A percentile compares a stretch with the other conserved stretches of the same genome.
Conservation (phyloP, 2,888 invertebrate species). For the Brachynemurus nebulosus region DNA sequence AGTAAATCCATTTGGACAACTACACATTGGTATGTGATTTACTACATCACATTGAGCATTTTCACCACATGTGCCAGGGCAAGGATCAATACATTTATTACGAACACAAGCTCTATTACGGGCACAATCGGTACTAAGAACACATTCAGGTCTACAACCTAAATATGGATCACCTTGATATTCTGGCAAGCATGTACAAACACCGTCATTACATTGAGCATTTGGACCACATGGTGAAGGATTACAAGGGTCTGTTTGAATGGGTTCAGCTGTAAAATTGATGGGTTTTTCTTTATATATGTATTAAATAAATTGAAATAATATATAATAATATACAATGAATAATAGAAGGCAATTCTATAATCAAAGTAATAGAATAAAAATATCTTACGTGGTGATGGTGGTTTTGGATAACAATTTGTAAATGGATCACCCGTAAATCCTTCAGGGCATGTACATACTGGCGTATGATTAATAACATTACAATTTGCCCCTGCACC, state of each 20-base stretch:
- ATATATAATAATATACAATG: background rate
- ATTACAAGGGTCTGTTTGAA: constrained; percentile 44
- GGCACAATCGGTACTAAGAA: constrained; percentile 51
- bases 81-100: constrained; percentile 58
- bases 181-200: constrained; percentile 50
- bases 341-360: background rate
- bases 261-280: constrained; percentile 19
- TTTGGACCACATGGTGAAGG: constrained; percentile 62
- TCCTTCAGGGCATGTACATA: constrained; percentile 58
- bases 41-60: constrained; percentile 57
- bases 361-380: background rate
- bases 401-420: constrained; percentile 43
- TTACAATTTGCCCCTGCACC: constrained; percentile 58
- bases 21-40: constrained; percentile 59
- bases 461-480: constrained; percentile 61
- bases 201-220: constrained; percentile 50
- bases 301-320: background rate
- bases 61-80: constrained; percentile 55
- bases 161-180: constrained; percentile 57
- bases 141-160: constrained; percentile 56
- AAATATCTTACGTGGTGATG: constrained; percentile 26
- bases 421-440: constrained; percentile 64
- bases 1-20: constrained; percentile 39
- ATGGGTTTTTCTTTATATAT: no score
- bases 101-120: constrained; percentile 52